Evolutionary conservation across 2,113 vertebrate genomes (phyloP), one percentile per base, ranked within the genome.

Genomic region (Thymallus thymallus): DNA sequence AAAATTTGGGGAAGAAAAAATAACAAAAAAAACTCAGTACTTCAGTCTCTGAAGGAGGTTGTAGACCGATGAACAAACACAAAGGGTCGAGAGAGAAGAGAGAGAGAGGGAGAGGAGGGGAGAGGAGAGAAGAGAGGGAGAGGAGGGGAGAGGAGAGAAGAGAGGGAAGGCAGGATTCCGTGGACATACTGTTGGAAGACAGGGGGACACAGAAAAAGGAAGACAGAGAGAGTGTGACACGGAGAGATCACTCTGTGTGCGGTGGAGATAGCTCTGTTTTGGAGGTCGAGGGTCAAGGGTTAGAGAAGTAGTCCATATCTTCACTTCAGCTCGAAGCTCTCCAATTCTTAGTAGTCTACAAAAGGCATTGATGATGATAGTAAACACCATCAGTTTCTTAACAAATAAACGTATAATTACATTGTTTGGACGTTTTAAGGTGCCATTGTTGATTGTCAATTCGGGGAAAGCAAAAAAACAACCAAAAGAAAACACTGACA

Each of bases 1-100:
- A 96, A 96, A 95, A 96, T 96, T 96, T 95, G 93, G 95, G 94
- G 95, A 95, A 97, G 79, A 84, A 89, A 88, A 90, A 91, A 84
- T 26, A 87, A 88, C 78, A 74, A 89, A 88, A 84, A 82, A 83
- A 90, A 77, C 82, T 84, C 82, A 86, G 80, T 82, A 87, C 79
- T 88, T 89, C 87, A 87, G 74, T 80, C 30, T 89, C 75, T 89
- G 72, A 87, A 77, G 30, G 71, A 82, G 62, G 76, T 68, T 23
- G 32, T 35, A 81, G 69, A 72, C 30, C 74, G 76, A 77, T 26
- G 35, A 35, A 78, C 65, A 79, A 65, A 82, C 68, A 77, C 58
- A 76, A 55, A 76, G 46, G 71, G 46, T 55, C n/a, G 64, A 45
- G 6, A 48, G 55, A 72, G 26, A 45, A 45, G 29, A 18, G 56